phyloP scores from a whole-genome alignment of 2,888 invertebrate genomes.

The Tuberolachnus salignus region DNA sequence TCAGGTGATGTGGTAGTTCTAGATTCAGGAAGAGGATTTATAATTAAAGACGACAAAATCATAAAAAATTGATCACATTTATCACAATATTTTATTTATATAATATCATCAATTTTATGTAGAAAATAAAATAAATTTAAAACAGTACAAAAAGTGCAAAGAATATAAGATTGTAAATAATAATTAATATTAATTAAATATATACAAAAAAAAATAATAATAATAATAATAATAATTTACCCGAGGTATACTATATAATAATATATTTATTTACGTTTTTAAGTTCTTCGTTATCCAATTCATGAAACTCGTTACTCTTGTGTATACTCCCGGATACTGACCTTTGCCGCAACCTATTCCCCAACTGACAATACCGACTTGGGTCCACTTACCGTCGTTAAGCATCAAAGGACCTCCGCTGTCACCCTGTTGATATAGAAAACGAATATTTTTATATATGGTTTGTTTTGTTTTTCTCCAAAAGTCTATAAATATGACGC shows the following conservation, averaged over 20 bases:
- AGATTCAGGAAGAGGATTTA: conserved; percentile 37
- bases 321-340: conserved; percentile 89
- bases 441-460: too few relatives aligned
- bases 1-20: conserved; percentile 42
- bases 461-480: too few relatives aligned
- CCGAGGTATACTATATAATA: not conserved
- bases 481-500: not conserved
- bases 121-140: conserved; percentile 25
- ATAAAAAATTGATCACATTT: conserved; percentile 11
- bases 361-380: conserved; percentile 89
- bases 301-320: conserved; percentile 79
- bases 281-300: conserved; percentile 87
- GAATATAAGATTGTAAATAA: conserved; percentile 30
- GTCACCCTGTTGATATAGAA: conserved; percentile 71
- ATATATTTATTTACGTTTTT: conserved; percentile 62
- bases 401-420: conserved; percentile 88
- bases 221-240: too few relatives aligned
- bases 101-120: conserved; percentile 3
- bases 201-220: conserved; percentile 23
- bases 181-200: conserved; percentile 25
- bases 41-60: not conserved
- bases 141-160: conserved; percentile 41
- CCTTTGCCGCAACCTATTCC: conserved; percentile 91
- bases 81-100: conserved; percentile 28
- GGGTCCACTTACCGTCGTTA: conserved; percentile 77